A percentile compares a stretch with the other conserved stretches of the same genome.
Conservation (phyloP, 1,140 invertebrate genomes). For the Penaeus indicus region DNA sequence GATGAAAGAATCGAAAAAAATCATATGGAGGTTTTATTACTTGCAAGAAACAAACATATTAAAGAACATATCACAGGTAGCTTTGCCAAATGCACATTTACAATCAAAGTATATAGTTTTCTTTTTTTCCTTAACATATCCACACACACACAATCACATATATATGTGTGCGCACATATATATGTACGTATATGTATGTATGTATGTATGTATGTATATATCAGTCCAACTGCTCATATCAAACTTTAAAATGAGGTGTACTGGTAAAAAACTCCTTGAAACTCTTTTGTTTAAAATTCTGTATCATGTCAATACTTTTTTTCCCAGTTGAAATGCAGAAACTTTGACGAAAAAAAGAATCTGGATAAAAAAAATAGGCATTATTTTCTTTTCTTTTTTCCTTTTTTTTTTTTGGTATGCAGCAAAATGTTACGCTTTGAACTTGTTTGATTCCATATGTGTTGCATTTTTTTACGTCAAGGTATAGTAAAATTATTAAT, state of each 20-base stretch:
- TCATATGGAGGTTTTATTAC: no score
- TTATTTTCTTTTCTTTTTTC: no score
- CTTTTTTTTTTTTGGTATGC: no score
- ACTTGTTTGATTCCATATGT: no score
- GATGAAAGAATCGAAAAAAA: no score
- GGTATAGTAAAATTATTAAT: no score
- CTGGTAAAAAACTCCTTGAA: no score
- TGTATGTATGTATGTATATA: not conserved
- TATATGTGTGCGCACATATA: not conserved
- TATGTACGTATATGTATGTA: not conserved
- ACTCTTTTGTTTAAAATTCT: not conserved
- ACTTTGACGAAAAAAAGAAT: no score
- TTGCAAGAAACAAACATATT: not conserved
- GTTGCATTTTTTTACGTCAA: no score
- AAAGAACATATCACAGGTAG: slow-evolving; percentile 7
- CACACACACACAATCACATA: not conserved
- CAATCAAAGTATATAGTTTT: not conserved
- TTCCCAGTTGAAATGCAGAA: not conserved
- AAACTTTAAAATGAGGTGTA: no score
- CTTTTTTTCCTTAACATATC: not conserved
- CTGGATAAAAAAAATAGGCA: no score
- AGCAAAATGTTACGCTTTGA: no score
- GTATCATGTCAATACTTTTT: not conserved
- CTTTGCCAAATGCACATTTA: not conserved
- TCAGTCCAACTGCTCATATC: not conserved